A percentile compares a stretch with the other conserved stretches of the same genome.
Evolutionary conservation across 2,888 invertebrate species (phyloP).

Genomic region (Ganaspis brasiliensis): DNA sequence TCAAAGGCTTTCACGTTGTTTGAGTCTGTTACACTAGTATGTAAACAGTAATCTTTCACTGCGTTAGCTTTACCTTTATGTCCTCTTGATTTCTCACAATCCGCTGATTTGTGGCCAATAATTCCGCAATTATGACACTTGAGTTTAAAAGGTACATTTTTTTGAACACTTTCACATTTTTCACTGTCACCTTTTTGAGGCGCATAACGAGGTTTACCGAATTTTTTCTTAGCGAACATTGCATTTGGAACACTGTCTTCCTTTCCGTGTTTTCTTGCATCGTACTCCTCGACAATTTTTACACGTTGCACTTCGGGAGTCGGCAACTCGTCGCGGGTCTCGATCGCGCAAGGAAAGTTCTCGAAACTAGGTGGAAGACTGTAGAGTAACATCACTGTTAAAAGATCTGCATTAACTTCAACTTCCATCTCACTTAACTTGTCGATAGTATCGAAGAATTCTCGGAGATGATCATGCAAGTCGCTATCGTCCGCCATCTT

Average conservation of each 20-base stretch:
- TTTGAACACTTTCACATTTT: neutral
- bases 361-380: conserved; percentile 49
- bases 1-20: neutral
- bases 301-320: conserved; percentile 49
- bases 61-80: neutral
- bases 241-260: neutral
- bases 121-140: conserved; percentile 37
- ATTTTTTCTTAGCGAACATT: conserved; percentile 30
- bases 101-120: conserved; percentile 45
- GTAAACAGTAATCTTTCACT: neutral
- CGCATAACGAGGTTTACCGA: neutral
- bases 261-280: conserved; percentile 22
- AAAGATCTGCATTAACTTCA: conserved; percentile 35
- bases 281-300: conserved; percentile 47
- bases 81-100: neutral
- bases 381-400: conserved; percentile 44
- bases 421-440: conserved; percentile 50
- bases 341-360: conserved; percentile 52
- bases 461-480: conserved; percentile 42
- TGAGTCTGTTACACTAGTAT: conserved; percentile 11
- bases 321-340: conserved; percentile 50
- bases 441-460: conserved; percentile 41
- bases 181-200: neutral
- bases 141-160: neutral
- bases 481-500: neutral